A percentile compares a stretch with the other conserved stretches of the same genome.
Evolutionary conservation across 2,797 vertebrate species (phyloP).

Genomic region (Dromococcyx pavoninus): DNA sequence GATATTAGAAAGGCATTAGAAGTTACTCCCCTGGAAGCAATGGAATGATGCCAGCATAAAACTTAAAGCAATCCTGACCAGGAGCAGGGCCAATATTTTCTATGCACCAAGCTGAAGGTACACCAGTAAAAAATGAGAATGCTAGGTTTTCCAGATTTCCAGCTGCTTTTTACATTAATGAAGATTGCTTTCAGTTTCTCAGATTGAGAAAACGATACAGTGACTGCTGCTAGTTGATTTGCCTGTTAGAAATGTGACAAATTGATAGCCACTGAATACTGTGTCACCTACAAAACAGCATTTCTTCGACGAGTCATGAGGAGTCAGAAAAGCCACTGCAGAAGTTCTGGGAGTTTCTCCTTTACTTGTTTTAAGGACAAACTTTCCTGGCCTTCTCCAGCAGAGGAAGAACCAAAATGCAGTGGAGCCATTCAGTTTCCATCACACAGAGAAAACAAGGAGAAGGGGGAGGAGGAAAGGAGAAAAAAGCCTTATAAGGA

Average conservation of each 20-base stretch:
- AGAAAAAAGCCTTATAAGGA: conserved; percentile 44
- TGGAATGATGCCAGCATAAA: background rate
- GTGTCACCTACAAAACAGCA: background rate
- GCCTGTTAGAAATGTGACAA: background rate
- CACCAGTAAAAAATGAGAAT: background rate
- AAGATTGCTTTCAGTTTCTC: conserved; percentile 39
- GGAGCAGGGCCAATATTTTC: background rate
- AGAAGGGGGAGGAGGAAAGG: background rate
- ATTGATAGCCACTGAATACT: background rate
- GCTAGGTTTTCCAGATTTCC: background rate
- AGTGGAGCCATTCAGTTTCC: background rate
- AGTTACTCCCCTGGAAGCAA: conserved; percentile 35
- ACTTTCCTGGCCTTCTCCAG: background rate
- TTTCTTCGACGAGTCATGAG: background rate
- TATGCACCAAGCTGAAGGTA: background rate
- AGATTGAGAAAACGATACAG: conserved; percentile 14
- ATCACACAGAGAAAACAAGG: background rate
- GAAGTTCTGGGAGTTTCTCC: background rate
- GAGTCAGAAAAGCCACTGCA: background rate
- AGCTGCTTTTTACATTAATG: conserved; percentile 5
- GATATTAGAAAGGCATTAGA: background rate
- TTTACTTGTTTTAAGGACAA: background rate
- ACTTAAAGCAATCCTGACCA: background rate
- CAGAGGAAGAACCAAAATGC: conserved; percentile 13
- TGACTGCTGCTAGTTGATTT: conserved; percentile 6